These are phyloP conservation scores for Drosophila paulistorum DNA, from an alignment of 1,140 invertebrate genomes.

Conservation along the genomic window DNA sequence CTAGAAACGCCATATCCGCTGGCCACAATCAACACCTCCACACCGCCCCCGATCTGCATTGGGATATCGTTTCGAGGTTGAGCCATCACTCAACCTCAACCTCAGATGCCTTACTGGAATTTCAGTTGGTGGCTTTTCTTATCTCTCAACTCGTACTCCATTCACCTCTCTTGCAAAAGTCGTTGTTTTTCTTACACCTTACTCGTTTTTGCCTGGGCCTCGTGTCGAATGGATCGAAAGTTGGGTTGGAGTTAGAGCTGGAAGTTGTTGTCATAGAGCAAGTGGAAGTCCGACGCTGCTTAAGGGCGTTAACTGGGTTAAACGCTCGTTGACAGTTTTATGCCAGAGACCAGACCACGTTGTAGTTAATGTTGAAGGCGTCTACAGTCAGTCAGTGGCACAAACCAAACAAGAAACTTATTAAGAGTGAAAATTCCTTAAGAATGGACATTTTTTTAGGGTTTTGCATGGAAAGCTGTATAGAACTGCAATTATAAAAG, in stretches of 20 bases:
- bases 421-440: slow-evolving; percentile 77
- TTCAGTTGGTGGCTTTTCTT: slow-evolving; percentile 52
- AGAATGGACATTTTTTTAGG: slow-evolving; percentile 56
- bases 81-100: slow-evolving; percentile 63
- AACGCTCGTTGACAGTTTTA: slow-evolving; percentile 78
- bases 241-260: slow-evolving; percentile 15
- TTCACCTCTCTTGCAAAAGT: background rate
- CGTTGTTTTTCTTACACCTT: slow-evolving; percentile 72
- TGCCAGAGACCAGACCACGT: slow-evolving; percentile 46
- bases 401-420: slow-evolving; percentile 75
- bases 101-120: slow-evolving; percentile 37
- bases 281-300: slow-evolving; percentile 40
- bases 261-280: slow-evolving; percentile 13
- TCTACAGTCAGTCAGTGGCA: slow-evolving; percentile 73
- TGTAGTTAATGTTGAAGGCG: slow-evolving; percentile 46
- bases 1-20: slow-evolving; percentile 56
- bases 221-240: slow-evolving; percentile 61
- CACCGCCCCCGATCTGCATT: slow-evolving; percentile 45
- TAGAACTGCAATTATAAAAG: slow-evolving; percentile 54
- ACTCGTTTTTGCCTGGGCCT: slow-evolving; percentile 48
- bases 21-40: slow-evolving; percentile 69
- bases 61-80: slow-evolving; percentile 38
- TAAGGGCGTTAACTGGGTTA: slow-evolving; percentile 79
- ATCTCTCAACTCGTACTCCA: slow-evolving; percentile 17
- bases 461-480: slow-evolving; percentile 61